phyloP scores from a whole-genome alignment of 2,797 vertebrate genomes.

The Myiotriccus ornatus region DNA sequence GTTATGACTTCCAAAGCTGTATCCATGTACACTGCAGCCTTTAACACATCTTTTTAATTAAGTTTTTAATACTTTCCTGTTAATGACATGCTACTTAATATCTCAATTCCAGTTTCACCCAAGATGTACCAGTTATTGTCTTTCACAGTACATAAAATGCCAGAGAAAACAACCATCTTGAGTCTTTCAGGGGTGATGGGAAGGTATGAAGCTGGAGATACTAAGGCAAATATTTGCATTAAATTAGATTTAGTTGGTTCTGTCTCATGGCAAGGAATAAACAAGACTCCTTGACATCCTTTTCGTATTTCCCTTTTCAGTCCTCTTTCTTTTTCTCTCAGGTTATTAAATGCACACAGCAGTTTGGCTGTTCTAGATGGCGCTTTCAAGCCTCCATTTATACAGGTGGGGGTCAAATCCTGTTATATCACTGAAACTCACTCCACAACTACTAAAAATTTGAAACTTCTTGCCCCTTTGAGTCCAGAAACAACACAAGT shows the following conservation, averaged over 20 bases:
- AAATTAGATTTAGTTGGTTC: neutral
- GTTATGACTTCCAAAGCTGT: neutral
- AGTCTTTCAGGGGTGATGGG: neutral
- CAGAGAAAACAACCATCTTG: neutral
- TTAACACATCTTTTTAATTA: rapidly evolving
- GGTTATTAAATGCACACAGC: neutral
- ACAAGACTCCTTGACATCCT: neutral
- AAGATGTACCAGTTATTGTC: neutral
- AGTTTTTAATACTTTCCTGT: neutral
- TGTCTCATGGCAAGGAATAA: neutral
- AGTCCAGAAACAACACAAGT: neutral
- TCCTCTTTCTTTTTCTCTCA: neutral
- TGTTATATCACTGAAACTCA: neutral
- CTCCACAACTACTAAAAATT: neutral
- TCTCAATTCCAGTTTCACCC: neutral
- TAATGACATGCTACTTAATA: neutral
- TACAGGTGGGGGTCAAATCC: neutral
- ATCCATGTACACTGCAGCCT: neutral
- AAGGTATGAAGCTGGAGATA: neutral
- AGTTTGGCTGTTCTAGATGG: neutral
- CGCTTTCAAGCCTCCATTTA: neutral
- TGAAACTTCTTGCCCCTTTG: neutral
- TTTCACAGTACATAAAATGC: neutral
- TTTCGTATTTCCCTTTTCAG: neutral
- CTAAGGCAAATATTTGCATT: neutral